Evolutionary conservation across 2,797 vertebrate genomes (phyloP).

Genomic region (Atherinosoma microstoma): DNA sequence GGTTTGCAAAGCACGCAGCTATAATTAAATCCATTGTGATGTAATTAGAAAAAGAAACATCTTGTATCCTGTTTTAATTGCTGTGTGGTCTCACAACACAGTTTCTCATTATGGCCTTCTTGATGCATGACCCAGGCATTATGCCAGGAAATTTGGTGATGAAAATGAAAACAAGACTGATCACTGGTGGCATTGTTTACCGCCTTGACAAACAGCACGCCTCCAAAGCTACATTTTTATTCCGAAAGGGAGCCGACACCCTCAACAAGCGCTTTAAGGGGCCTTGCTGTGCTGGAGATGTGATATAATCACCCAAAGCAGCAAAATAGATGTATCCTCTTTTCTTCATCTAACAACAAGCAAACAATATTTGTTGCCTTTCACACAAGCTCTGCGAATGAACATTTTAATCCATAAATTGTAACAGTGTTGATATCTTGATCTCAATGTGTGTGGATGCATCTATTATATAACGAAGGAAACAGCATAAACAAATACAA

Average conservation of each 20-base stretch:
- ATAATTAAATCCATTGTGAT: conserved; percentile 81
- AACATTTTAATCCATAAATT: conserved; percentile 58
- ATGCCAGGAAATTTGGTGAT: conserved; percentile 68
- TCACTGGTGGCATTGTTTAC: conserved; percentile 51
- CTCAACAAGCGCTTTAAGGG: conserved; percentile 13
- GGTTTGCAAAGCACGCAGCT: conserved; percentile 53
- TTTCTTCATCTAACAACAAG: conserved; percentile 47
- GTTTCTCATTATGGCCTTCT: conserved; percentile 65
- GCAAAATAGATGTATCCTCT: conserved; percentile 23
- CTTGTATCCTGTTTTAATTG: conserved; percentile 79
- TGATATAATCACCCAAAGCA: conserved; percentile 33
- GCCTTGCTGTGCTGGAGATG: conserved; percentile 8
- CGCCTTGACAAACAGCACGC: conserved; percentile 12
- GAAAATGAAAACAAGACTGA: conserved; percentile 63
- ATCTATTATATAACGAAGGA: conserved; percentile 1
- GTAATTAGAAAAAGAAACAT: conserved; percentile 69
- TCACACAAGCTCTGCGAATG: conserved; percentile 61
- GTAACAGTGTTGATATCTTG: conserved; percentile 34
- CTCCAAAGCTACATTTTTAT: conserved; percentile 11
- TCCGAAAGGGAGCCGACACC: conserved; percentile 14
- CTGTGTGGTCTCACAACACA: conserved; percentile 70
- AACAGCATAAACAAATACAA: conserved; percentile 15
- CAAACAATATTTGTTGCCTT: conserved; percentile 52
- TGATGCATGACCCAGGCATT: conserved; percentile 71
- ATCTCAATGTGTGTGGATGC: conserved; percentile 34